Base-by-base conservation (phyloP, 2,113 vertebrate species). In the Elachura formosa region DNA sequence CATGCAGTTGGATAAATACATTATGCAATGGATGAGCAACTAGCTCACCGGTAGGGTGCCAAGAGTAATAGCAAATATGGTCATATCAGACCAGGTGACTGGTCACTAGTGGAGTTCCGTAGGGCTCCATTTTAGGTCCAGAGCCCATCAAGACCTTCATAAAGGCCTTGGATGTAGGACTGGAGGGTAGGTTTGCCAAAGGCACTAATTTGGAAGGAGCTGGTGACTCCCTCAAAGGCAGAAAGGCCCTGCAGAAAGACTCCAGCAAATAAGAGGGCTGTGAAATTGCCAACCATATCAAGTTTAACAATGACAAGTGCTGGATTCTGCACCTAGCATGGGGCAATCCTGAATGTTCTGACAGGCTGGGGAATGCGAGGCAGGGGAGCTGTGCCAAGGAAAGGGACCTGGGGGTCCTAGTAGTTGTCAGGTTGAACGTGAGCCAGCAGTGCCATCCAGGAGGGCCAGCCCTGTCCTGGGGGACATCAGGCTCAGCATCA, bases 401-500 rank as follows among this genome's bases (percentile, higher is more conserved):
- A 61, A 75, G 54, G 5, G 12, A 23, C 5, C 12, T 76, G 34
- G 5, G n/a, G 1, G 3, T 54, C 10, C 17, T 75, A 51, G 6
- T 31, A 0, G 0, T 25, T 5, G 3, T 3, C 10, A 22, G 21
- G 21, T 11, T 68, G 16, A 9, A 23, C 3, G 3, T 4, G 14
- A 48, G 2, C 1, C 78, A 83, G 54, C 48, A 68, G 62, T 28
- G 40, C 18, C 25, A 61, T 21, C 54, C 34, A 62, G 48, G 3
- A 76, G 40, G 12, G 14, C 1, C 29, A 48, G 0, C 2, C 1
- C 0, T 61, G 62, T 33, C n/a, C 40, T 46, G 14, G 10, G 52
- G 41, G 2, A 0, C 46, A 75, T 54, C 69, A 82, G n/a, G 29
- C 22, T 33, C 36, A 64, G 43, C 49, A 64, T 20, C 0, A 0